Conservation (phyloP, 2,888 invertebrate genomes). For the Agrochola litura region DNA sequence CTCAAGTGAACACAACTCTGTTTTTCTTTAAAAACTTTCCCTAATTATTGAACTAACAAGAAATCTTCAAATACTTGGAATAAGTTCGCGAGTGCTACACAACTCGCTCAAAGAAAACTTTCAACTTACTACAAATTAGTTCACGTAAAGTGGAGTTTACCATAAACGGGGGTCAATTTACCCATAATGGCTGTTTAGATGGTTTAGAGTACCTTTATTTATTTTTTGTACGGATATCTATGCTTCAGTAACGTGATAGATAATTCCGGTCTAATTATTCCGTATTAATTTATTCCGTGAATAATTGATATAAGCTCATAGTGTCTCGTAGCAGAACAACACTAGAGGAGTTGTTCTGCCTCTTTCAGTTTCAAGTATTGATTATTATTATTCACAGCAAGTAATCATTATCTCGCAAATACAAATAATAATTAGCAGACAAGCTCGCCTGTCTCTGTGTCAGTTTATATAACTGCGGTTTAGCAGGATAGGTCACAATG, state of each 20-base stretch:
- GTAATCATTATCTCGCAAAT: constrained; percentile 16
- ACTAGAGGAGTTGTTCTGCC: no score
- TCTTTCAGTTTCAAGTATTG: no score
- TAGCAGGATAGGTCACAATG: constrained; percentile 28
- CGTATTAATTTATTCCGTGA: no score
- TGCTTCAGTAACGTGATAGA: no score
- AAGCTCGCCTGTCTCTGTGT: constrained; percentile 13
- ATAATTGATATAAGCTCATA: no score
- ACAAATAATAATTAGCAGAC: constrained; percentile 35
- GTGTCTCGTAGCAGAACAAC: no score
- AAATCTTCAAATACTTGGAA: constrained; percentile 60
- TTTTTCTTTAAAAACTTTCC: constrained; percentile 52
- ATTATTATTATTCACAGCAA: neutral
- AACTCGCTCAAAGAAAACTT: constrained; percentile 56
- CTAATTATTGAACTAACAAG: constrained; percentile 64
- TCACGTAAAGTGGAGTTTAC: constrained; percentile 18
- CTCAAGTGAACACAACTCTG: constrained; percentile 24
- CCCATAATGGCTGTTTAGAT: no score
- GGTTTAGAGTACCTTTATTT: no score
- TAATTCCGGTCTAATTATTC: no score
- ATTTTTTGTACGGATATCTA: no score
- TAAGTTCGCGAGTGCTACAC: constrained; percentile 46
- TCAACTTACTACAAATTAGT: constrained; percentile 58
- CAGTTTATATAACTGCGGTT: neutral
- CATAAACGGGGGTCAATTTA: no score